Evolutionary conservation across 1,140 invertebrate species (phyloP).

Genomic region (Cherax destructor): DNA sequence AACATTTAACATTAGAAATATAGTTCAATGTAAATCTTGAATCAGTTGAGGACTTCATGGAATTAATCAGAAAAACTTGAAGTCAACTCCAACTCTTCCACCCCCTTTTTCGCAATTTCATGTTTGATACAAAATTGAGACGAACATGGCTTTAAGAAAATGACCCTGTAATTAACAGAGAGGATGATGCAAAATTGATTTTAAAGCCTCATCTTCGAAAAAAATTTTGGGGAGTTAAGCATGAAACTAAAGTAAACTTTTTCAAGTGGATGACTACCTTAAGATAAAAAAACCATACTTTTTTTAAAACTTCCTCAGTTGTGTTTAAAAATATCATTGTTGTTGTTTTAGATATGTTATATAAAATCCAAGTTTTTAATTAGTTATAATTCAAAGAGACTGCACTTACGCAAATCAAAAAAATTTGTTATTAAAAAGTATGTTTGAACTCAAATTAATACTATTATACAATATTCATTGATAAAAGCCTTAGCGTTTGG

Average conservation of each 20-base stretch:
- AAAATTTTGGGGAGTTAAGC: constrained; percentile 72
- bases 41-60: constrained; percentile 71
- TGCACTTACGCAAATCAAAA: too few relatives aligned
- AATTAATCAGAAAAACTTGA: constrained; percentile 69
- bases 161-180: constrained; percentile 74
- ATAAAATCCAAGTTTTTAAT: neutral
- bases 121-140: constrained; percentile 75
- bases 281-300: constrained; percentile 63
- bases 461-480: too few relatives aligned
- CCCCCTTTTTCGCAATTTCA: constrained; percentile 73
- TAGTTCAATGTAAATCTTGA: constrained; percentile 73
- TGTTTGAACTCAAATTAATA: neutral
- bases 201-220: constrained; percentile 69
- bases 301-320: constrained; percentile 21
- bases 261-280: constrained; percentile 74
- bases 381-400: neutral
- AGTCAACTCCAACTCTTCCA: constrained; percentile 70
- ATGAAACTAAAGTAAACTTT: constrained; percentile 75
- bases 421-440: too few relatives aligned
- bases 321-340: neutral
- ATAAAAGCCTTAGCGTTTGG: too few relatives aligned
- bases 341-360: neutral
- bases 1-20: constrained; percentile 74
- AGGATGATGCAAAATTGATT: constrained; percentile 73
- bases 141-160: constrained; percentile 74